Base-by-base conservation (phyloP, 2,797 vertebrate genomes). In the Labeo calbasu region DNA sequence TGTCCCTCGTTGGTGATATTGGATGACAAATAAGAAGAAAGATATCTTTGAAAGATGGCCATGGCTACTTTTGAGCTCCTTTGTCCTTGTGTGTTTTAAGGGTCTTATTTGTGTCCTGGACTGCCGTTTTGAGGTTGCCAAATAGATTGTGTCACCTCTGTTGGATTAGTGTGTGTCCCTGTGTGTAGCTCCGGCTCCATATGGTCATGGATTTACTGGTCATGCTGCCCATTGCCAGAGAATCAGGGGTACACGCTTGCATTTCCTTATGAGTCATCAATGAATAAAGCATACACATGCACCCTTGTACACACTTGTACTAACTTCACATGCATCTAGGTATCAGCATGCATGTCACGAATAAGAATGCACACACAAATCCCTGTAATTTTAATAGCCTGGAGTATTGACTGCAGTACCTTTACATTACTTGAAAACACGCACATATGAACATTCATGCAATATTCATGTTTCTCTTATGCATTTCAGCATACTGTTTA, bases 131-230 rank as follows among this genome's bases (percentile, higher is more conserved):
- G 57, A 61, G 75, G 32, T 70, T 51, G 73, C 66, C 85, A 86
- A 82, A 82, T 71, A 17, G 76, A 32, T 82, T 51, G 72, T 82
- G 72, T 77, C 79, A 76, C 48, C 25, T 76, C 51, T 85, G 65
- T 65, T 69, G 73, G 65, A 77, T 77, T 72, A 85, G 72, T 71
- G 61, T 40, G 65, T 77, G 43, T 66, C 53, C 53, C 46, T 55
- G 25, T 77, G 57, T 78, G 68, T 66, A 71, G 66, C 32, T 82
- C 79, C 75, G 76, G 73, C 48, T 82, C 73, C 76, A 78, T 77
- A 82, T 86, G 84, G 65, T 65, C 63, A 21, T n/a, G 23, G 70
- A 69, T 77, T 77, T 83, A 77, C 36, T 66, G 65, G 63, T 46
- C 50, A 32, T 69, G 61, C 63, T 66, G 32, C 4, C 48, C 3